Conservation (phyloP, 2,888 invertebrate species). For the Cantharis rustica region DNA sequence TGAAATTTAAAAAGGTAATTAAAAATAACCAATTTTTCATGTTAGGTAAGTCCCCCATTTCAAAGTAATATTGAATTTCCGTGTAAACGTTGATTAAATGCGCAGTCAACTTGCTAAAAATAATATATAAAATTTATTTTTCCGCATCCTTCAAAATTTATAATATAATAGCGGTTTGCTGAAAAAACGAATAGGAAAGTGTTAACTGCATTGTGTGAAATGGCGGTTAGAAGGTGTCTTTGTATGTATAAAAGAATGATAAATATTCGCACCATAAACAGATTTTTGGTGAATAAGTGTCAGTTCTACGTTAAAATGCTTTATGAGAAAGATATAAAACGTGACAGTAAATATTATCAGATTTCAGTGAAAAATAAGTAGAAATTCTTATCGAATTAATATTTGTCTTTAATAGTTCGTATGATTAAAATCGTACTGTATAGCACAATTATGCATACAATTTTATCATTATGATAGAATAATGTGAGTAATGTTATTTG, state of each 20-base stretch:
- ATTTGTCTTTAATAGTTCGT: not conserved
- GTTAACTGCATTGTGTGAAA: not conserved
- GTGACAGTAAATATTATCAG: not conserved
- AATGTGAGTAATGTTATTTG: no score
- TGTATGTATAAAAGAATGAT: not conserved
- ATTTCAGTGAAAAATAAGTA: no score
- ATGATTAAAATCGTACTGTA: not conserved
- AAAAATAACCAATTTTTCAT: not conserved
- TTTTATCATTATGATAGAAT: no score
- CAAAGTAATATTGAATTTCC: not conserved
- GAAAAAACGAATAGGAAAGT: not conserved
- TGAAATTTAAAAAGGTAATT: conserved; percentile 34
- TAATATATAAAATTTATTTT: not conserved
- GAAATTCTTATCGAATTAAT: not conserved
- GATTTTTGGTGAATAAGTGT: not conserved
- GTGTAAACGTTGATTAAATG: not conserved
- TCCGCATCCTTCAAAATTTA: not conserved
- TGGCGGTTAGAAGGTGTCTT: not conserved
- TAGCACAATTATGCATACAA: no score
- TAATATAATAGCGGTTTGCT: not conserved
- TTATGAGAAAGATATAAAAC: not conserved
- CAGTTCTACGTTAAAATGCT: not conserved
- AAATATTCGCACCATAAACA: not conserved
- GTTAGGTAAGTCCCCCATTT: not conserved
- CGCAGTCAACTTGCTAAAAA: not conserved